Conservation (phyloP, 2,888 invertebrate species). For the Philonicus albiceps region DNA sequence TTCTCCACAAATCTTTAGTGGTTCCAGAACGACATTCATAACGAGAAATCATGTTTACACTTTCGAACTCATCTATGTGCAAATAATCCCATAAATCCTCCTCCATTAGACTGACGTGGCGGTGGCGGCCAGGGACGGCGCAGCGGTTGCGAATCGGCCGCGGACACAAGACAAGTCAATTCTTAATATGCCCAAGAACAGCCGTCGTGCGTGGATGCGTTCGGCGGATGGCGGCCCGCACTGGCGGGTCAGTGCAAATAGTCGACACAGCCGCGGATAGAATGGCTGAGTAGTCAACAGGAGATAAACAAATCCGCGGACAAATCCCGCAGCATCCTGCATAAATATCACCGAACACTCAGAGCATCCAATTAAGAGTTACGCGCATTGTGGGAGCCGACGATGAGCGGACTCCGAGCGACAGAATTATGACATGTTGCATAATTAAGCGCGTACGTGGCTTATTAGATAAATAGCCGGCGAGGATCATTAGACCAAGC, state of each 20-base stretch:
- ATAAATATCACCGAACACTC: conserved; percentile 18
- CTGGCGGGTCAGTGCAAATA: conserved; percentile 20
- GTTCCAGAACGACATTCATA: conserved; percentile 42
- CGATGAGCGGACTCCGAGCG: conserved; percentile 7
- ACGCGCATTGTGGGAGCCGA: conserved; percentile 40
- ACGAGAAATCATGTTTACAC: conserved; percentile 48
- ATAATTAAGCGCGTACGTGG: conserved; percentile 43
- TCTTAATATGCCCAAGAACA: conserved; percentile 36
- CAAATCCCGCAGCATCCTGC: conserved; percentile 37
- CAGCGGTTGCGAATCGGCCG: background rate
- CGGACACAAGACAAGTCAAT: conserved; percentile 27
- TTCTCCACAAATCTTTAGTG: conserved; percentile 44
- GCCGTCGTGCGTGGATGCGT: conserved; percentile 9
- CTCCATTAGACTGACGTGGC: conserved; percentile 38
- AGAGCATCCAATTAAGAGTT: conserved; percentile 36
- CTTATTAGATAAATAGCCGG: conserved; percentile 37
- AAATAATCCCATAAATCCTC: conserved; percentile 48
- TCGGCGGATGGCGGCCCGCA: conserved; percentile 1
- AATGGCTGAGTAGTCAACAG: conserved; percentile 36
- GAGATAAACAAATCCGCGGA: conserved; percentile 42
- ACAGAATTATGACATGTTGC: conserved; percentile 46
- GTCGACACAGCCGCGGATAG: conserved; percentile 10
- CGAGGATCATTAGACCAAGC: conserved; percentile 18
- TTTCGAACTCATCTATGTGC: conserved; percentile 47
- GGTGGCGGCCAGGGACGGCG: conserved; percentile 12